These are phyloP conservation scores for Heterotis niloticus DNA, from an alignment of 2,113 vertebrate species.

Conservation along the genomic window DNA sequence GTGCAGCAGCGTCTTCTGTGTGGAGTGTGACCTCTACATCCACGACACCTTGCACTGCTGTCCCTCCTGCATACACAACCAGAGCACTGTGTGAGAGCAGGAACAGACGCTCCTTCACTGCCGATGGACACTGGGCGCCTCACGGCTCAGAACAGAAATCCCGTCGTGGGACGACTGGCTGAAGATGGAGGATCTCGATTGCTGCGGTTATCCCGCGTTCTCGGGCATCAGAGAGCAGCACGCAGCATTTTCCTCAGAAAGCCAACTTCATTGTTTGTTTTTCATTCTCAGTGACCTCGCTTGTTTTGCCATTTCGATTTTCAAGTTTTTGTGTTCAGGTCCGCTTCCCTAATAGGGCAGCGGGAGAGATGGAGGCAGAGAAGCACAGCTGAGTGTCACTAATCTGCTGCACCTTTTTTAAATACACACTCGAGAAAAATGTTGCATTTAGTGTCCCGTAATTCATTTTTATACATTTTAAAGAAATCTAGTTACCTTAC, in stretches of 20 bases:
- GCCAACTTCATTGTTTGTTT: not conserved
- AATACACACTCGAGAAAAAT: not conserved
- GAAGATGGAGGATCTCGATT: not conserved
- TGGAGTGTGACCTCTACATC: slow-evolving; percentile 91
- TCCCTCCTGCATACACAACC: slow-evolving; percentile 80
- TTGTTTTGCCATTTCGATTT: not conserved
- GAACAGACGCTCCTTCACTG: not conserved
- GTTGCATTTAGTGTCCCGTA: not conserved
- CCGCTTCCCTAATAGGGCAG: not conserved
- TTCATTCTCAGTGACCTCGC: not conserved
- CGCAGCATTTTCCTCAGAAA: not conserved
- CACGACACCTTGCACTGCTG: slow-evolving; percentile 93
- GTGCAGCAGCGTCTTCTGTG: slow-evolving; percentile 78
- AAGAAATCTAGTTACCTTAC: not conserved
- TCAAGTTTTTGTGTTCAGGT: not conserved
- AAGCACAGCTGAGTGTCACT: not conserved
- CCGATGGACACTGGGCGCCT: not conserved
- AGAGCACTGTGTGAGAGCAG: slow-evolving; percentile 43
- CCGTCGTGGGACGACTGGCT: not conserved
- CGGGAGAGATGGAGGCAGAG: too few relatives aligned
- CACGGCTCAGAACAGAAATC: not conserved
- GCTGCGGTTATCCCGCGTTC: not conserved
- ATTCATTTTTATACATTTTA: not conserved
- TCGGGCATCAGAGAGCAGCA: not conserved
- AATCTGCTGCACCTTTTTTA: not conserved